Percentiles rank a stretch among this genome's conserved stretches.
phyloP scores from a whole-genome alignment of 2,113 vertebrate species.

The Phyllopteryx taeniolatus region DNA sequence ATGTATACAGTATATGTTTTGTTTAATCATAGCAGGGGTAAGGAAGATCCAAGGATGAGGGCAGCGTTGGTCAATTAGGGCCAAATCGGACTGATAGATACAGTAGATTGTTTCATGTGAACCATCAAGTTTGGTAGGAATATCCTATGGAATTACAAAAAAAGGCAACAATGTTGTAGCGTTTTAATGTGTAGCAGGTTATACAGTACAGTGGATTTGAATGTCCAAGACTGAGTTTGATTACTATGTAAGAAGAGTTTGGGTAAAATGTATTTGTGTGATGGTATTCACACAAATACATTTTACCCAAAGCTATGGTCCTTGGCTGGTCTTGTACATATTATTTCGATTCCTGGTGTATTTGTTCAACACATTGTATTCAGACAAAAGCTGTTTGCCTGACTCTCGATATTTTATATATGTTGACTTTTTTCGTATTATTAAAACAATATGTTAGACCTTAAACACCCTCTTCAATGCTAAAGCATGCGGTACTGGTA shows the following conservation, averaged over 20 bases:
- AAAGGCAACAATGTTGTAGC: neutral
- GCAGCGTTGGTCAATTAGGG: constrained; percentile 27
- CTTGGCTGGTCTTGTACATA: constrained; percentile 4
- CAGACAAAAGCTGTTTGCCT: constrained; percentile 3
- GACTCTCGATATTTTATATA: neutral
- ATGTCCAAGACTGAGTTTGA: neutral
- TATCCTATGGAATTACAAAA: constrained; percentile 17
- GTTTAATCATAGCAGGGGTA: constrained; percentile 19
- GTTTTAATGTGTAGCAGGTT: neutral
- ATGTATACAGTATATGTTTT: constrained; percentile 5
- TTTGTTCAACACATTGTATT: constrained; percentile 37
- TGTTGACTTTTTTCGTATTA: constrained; percentile 33
- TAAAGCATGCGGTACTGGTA: constrained; percentile 35
- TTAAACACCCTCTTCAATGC: constrained; percentile 39
- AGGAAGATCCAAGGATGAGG: constrained; percentile 3
- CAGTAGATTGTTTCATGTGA: constrained; percentile 49
- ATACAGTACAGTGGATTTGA: neutral
- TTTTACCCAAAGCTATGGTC: too few relatives aligned
- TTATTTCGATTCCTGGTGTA: constrained; percentile 18
- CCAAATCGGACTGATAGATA: constrained; percentile 20
- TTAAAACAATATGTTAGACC: constrained; percentile 45
- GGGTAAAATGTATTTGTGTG: neutral
- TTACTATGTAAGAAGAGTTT: neutral
- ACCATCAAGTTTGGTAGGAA: constrained; percentile 51
- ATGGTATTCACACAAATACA: neutral